Base-by-base conservation (phyloP, 2,797 vertebrate species). In the Protonibea diacanthus region DNA sequence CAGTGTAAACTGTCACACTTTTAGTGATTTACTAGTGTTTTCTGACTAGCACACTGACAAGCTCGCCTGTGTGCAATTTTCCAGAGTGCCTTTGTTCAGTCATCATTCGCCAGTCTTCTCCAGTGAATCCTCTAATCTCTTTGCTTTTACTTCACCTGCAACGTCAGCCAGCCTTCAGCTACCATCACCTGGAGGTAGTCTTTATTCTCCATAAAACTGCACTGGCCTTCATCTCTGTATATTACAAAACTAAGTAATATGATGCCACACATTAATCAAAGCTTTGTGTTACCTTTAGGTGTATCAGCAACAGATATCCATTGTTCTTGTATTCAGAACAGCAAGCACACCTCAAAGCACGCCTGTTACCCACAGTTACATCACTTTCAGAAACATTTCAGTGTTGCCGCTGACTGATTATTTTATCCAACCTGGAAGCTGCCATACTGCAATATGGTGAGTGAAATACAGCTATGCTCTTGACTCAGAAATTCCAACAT, bases 301-400 rank as follows among this genome's bases (percentile, higher is more conserved):
- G 33, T 20, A 18, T 44, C 48, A 65, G 10, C 38, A 63, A 27
- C n/a, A 70, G 27, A 66, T 74, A 64, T 52, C 3, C 61, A 44
- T 23, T 71, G 68, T 66, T 59, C 45, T 17, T 63, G 53, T 11
- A 1, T 23, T 62, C 0, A 0, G 2, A 64, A 59, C 20, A 33
- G 44, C 38, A 62, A 55, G 55, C 42, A 52, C 29, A 25, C 56
- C 44, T 75, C 0, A 0, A 45, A 68, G 80, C 45, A 1, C 53
- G 55, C 17, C 14, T 45, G 49, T 80, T 80, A n/a, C 62, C 11
- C 23, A 53, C 71, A 80, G 76, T 82, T 74, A 75, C 71, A 81
- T 87, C 77, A 68, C 68, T 69, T 60, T 49, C 29, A 73, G 40
- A n/a, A 51, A 67, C 64, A 59, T 67, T 21, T 67, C 68, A 71